Base-by-base conservation (phyloP, 2,113 vertebrate species). In the Stomatorhinus ivindoensis region DNA sequence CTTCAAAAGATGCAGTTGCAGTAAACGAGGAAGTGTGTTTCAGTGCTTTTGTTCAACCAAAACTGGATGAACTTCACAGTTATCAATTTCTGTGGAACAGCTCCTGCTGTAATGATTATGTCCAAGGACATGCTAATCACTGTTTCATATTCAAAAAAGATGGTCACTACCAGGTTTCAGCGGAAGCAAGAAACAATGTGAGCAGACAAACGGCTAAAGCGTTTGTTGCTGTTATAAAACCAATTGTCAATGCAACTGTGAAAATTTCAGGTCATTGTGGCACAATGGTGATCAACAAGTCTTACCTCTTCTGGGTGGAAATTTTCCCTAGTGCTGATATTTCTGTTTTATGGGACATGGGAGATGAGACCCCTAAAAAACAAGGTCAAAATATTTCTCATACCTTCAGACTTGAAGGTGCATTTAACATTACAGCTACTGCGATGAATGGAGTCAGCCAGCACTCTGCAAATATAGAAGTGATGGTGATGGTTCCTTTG, bases 301-400 rank as follows among this genome's bases (percentile, higher is more conserved):
- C 87, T 4, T 90, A 89, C 1, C 76, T 61, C 8, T 96, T 97
- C 91, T 95, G 92, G 93, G 93, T 94, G 4, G 65, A 76, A 0
- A 76, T 88, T 76, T 91, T 51, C 69, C 39, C 69, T n/a, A 95
- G 94, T 17, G 95, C 92, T 85, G 91, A 92, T 69, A 93, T 93
- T 53, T 92, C 93, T 6, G 91, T 95, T 87, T 27, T 91, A 7
- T 97, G 96, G 96, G 93, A 96, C 87, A 97, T 96, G 93, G 95
- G 96, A 76, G 96, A 97, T 53, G 93, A 92, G 3, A 94, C 94
- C 8, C 58, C 86, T 2, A 27, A 8, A 0, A 91, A 89, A 65
- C 73, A 88, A 24, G 92, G 89, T 24, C 88, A 47, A 42, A 95
- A 94, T 4, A 51, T 89, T 17, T 94, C 94, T 2, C 95, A 96